Evolutionary conservation across 1,140 invertebrate species (phyloP), one percentile per base, ranked within the genome.

Genomic region (Drosophila pseudoananassae): DNA sequence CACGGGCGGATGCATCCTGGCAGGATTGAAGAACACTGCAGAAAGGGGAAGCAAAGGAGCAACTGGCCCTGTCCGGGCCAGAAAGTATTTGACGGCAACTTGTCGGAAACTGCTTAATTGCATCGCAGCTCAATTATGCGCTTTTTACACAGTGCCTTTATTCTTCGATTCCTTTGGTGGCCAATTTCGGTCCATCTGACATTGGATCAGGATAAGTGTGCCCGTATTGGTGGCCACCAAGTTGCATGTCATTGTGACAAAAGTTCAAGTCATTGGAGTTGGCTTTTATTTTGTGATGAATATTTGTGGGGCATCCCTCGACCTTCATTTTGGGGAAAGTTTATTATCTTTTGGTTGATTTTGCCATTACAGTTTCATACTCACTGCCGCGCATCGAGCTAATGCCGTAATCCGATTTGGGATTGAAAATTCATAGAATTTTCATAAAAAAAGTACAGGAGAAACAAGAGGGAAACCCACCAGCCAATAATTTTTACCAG

Each of bases 101-200:
- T 76, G 83, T 69, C 53, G 55, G 49, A 85, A 88, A 79, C 82
- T 81, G 76, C 77, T 73, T 88, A 88, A 88, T 88, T 88, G 78
- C 83, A 83, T 69, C 75, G 72, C 78, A 82, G 38, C 69, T 64
- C 75, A 77, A 88, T 88, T 88, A 88, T 71, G 43, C 74, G 71
- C 29, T n/a, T 31, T 10, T 8, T 14, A 5, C 60, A 36, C 33
- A 33, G 33, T 36, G 12, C 12, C 27, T 46, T 54, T 43, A 17
- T 65, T 12, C 4, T 23, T 10, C 6, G 4, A 57, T 43, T 38
- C 31, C 36, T 45, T 31, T 46, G 25, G 6, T 46, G 7, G 9
- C 38, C 8, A 45, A 69, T 47, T 53, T 43, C 20, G 29, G 33
- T 29, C 23, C 25, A 17, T 31, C 51, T 66, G 65, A 68, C 38